These are phyloP conservation scores for Sweltsa coloradensis DNA, from an alignment of 1,140 invertebrate species.

Conservation along the genomic window DNA sequence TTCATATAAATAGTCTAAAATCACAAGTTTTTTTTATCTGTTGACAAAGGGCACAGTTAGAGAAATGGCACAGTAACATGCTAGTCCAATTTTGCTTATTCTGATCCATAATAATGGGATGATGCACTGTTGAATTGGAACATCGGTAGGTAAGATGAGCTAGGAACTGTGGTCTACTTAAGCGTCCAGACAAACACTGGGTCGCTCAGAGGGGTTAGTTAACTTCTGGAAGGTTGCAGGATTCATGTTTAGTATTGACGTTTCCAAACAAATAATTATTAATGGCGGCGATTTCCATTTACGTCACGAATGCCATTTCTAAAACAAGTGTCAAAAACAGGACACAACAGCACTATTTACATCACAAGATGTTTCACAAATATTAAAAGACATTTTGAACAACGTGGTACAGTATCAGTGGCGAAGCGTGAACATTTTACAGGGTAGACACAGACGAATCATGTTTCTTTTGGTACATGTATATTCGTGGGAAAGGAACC, in stretches of 20 bases:
- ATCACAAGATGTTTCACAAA: constrained; percentile 14
- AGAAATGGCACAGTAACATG: constrained; percentile 14
- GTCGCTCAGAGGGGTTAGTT: constrained; percentile 2
- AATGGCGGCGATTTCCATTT: not conserved
- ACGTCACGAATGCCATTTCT: constrained; percentile 13
- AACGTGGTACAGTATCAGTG: constrained; percentile 16
- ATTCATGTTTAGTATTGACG: constrained; percentile 9
- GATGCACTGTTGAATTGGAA: constrained; percentile 1
- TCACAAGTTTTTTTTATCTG: constrained; percentile 14
- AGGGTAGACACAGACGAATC: too few species aligned
- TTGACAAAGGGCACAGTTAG: constrained; percentile 15
- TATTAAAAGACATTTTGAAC: constrained; percentile 15
- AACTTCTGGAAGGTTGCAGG: constrained; percentile 12
- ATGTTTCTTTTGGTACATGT: too few species aligned
- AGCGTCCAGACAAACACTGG: constrained; percentile 6
- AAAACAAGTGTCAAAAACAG: constrained; percentile 14
- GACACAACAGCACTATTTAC: constrained; percentile 6
- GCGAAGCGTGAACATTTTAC: too few species aligned
- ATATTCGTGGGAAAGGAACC: too few species aligned
- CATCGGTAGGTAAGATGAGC: too few species aligned
- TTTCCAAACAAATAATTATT: constrained; percentile 7
- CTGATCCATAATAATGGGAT: constrained; percentile 6
- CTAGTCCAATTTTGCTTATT: constrained; percentile 9
- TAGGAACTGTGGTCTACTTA: constrained; percentile 13
- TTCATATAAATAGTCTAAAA: constrained; percentile 17